A percentile compares a stretch with the other conserved stretches of the same genome.
These are phyloP conservation scores for Plagodis pulveraria DNA, from an alignment of 2,888 invertebrate species.

Conservation along the genomic window DNA sequence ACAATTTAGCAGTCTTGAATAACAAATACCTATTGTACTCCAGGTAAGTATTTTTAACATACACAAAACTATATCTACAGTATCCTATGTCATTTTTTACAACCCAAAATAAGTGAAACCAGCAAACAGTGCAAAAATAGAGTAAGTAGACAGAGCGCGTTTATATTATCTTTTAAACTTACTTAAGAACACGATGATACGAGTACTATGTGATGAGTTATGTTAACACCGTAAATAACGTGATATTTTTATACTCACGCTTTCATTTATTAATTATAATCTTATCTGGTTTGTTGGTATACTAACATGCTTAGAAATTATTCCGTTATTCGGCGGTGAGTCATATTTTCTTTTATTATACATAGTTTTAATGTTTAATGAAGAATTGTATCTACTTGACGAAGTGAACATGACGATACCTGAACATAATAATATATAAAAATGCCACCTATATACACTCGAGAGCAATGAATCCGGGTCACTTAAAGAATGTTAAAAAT, in stretches of 20 bases:
- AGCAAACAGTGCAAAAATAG: too few relatives aligned
- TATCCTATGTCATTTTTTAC: too few relatives aligned
- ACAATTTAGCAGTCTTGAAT: too few relatives aligned
- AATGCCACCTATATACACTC: too few relatives aligned
- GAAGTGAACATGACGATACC: too few relatives aligned
- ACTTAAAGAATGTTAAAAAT: too few relatives aligned
- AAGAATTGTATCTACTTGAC: neutral
- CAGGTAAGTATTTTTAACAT: too few relatives aligned
- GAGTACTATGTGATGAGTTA: constrained; percentile 5
- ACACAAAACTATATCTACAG: too few relatives aligned
- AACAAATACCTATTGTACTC: too few relatives aligned
- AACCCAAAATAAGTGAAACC: too few relatives aligned
- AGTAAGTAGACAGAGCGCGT: neutral
- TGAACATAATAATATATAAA: too few relatives aligned
- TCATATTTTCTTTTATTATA: constrained; percentile 1
- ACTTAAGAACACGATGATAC: constrained; percentile 1
- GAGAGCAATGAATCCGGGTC: too few relatives aligned
- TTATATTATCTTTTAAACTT: constrained; percentile 5
- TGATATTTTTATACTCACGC: neutral
- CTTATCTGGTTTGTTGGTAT: constrained; percentile 3
- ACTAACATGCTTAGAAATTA: neutral
- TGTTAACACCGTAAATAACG: constrained; percentile 8
- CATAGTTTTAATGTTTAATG: neutral
- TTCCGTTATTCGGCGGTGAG: neutral
- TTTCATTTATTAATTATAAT: constrained; percentile 8